These are phyloP conservation scores for Sinodicranocentrus sp. DNA, from an alignment of 2,888 invertebrate genomes.

Conservation along the genomic window DNA sequence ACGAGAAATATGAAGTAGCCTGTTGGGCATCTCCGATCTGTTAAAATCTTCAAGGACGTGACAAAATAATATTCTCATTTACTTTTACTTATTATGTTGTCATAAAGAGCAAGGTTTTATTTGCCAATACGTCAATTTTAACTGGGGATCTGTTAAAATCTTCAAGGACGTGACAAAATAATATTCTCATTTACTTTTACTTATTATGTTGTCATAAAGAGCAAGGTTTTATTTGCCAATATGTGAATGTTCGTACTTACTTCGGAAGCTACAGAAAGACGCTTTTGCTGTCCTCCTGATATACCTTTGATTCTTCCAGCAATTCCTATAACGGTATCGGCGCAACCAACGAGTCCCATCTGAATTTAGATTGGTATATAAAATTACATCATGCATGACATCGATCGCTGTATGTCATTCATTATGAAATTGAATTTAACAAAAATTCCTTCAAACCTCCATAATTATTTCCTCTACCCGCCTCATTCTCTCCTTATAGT, in stretches of 20 bases:
- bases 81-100: constrained; percentile 5
- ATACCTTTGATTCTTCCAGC: constrained; percentile 93
- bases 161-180: constrained; percentile 77
- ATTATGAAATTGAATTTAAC: not conserved
- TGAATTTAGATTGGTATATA: constrained; percentile 78
- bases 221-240: not conserved
- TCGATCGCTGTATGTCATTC: not conserved
- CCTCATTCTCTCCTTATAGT: constrained; percentile 85
- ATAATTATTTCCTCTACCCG: constrained; percentile 92
- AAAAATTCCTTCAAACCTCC: constrained; percentile 84
- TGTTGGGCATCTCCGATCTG: constrained; percentile 81
- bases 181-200: constrained; percentile 14
- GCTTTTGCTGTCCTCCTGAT: constrained; percentile 97
- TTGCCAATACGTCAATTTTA: constrained; percentile 78
- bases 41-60: constrained; percentile 84
- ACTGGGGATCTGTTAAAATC: constrained; percentile 94
- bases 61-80: constrained; percentile 13
- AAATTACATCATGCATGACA: no score
- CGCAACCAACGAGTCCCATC: constrained; percentile 92
- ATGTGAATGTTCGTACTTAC: constrained; percentile 78
- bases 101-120: not conserved
- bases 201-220: not conserved
- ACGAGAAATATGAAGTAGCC: constrained; percentile 55
- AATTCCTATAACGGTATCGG: constrained; percentile 92
- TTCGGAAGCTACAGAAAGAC: constrained; percentile 97